A percentile compares a stretch with the other conserved stretches of the same genome.
Evolutionary conservation across 2,888 invertebrate species (phyloP).

Genomic region (Volucella inflata): DNA sequence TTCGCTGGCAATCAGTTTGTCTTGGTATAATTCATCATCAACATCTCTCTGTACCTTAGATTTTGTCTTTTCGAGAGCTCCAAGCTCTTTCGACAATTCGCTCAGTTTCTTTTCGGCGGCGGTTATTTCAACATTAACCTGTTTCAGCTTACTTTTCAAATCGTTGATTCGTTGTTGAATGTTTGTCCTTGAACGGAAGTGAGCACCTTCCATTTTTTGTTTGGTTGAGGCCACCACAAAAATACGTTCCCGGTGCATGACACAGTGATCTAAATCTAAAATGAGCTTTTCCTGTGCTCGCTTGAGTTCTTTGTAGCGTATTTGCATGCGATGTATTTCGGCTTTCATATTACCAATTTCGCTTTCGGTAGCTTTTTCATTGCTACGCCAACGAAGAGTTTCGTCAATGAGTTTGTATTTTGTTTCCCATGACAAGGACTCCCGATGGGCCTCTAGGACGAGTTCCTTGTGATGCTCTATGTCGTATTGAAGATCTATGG

Average conservation of each 20-base stretch:
- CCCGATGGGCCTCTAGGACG: slow-evolving; percentile 87
- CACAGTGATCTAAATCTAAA: slow-evolving; percentile 87
- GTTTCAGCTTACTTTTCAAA: slow-evolving; percentile 85
- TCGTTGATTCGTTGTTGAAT: slow-evolving; percentile 86
- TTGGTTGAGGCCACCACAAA: slow-evolving; percentile 86
- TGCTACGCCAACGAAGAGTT: slow-evolving; percentile 87
- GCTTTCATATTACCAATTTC: slow-evolving; percentile 90
- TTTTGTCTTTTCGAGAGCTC: slow-evolving; percentile 78
- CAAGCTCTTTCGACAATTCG: slow-evolving; percentile 78
- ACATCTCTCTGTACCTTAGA: slow-evolving; percentile 78
- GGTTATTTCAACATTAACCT: slow-evolving; percentile 83
- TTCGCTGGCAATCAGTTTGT: slow-evolving; percentile 80
- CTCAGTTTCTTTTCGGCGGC: slow-evolving; percentile 78
- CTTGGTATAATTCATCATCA: slow-evolving; percentile 78
- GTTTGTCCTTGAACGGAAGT: slow-evolving; percentile 84
- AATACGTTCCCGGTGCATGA: slow-evolving; percentile 87
- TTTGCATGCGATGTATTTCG: slow-evolving; percentile 94
- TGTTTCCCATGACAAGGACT: slow-evolving; percentile 92
- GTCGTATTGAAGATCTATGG: slow-evolving; percentile 87
- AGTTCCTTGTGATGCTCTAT: slow-evolving; percentile 85
- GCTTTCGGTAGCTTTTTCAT: slow-evolving; percentile 87
- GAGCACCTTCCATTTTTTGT: slow-evolving; percentile 84
- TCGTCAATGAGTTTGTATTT: slow-evolving; percentile 90
- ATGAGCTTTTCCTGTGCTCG: slow-evolving; percentile 84
- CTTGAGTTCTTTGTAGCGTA: slow-evolving; percentile 83